A percentile compares a stretch with the other conserved stretches of the same genome.
These are phyloP conservation scores for Tetramorium bicarinatum DNA, from an alignment of 2,888 invertebrate genomes.

Conservation along the genomic window DNA sequence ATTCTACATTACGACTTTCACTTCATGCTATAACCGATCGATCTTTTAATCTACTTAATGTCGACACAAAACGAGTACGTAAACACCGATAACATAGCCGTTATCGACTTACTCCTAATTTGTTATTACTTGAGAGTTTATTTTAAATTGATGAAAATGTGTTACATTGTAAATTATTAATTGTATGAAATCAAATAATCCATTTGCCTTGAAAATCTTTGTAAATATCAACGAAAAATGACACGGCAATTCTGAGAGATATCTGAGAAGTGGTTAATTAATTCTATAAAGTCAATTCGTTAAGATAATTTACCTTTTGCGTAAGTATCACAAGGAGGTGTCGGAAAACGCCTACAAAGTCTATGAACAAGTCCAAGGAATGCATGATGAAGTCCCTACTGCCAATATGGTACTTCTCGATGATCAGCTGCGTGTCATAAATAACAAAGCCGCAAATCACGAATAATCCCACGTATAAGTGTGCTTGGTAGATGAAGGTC, in stretches of 20 bases:
- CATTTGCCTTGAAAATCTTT: not conserved
- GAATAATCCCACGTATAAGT: conserved; percentile 95
- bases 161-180: not conserved
- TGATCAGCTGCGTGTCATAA: conserved; percentile 98
- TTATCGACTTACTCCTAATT: conserved; percentile 1
- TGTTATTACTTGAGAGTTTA: not conserved
- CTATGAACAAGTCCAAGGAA: conserved; percentile 97
- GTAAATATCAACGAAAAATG: not conserved
- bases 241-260: not conserved
- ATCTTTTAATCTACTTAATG: conserved; percentile 16
- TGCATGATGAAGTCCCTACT: conserved; percentile 97
- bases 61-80: not conserved
- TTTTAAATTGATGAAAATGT: conserved; percentile 1
- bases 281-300: not conserved
- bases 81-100: not conserved
- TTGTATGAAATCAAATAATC: not conserved
- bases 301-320: conserved; percentile 90
- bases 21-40: not conserved
- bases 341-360: conserved; percentile 97
- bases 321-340: conserved; percentile 95
- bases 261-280: not conserved
- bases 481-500: conserved; percentile 92
- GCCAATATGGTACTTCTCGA: conserved; percentile 96
- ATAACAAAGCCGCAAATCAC: conserved; percentile 98
- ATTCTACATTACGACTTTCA: not conserved